These are phyloP conservation scores for Neopelma chrysocephalum DNA, from an alignment of 2,797 vertebrate genomes.

Conservation along the genomic window DNA sequence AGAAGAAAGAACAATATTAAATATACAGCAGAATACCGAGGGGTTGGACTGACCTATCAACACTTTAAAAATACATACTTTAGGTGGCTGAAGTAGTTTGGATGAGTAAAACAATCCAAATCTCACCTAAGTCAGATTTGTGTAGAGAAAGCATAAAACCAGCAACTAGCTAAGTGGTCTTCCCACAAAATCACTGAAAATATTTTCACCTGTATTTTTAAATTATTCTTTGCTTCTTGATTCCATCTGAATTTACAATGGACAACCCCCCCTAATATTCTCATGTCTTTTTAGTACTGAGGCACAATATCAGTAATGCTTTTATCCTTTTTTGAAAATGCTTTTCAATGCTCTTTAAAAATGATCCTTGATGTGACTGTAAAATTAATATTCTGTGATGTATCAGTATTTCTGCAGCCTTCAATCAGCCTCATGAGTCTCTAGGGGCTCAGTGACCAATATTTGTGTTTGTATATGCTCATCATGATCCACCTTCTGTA, in stretches of 20 bases:
- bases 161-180: not conserved
- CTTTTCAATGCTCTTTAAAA: not conserved
- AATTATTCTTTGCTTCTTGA: not conserved
- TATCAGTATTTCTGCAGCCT: not conserved
- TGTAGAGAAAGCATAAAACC: not conserved
- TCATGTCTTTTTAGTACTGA: not conserved
- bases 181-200: not conserved
- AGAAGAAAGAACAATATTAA: not conserved
- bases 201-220: not conserved
- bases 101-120: not conserved
- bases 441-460: not conserved
- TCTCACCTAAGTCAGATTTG: not conserved
- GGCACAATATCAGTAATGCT: not conserved
- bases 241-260: not conserved
- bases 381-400: not conserved
- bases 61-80: not conserved
- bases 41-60: not conserved
- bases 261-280: fast-evolving
- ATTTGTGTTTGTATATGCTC: not conserved
- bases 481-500: not conserved
- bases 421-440: not conserved
- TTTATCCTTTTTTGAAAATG: not conserved
- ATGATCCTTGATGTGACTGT: not conserved
- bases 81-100: not conserved
- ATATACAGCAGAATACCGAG: not conserved